Percentiles rank a stretch among this genome's conserved stretches.
Evolutionary conservation across 2,888 invertebrate species (phyloP).

Genomic region (Cheilosia urbana): DNA sequence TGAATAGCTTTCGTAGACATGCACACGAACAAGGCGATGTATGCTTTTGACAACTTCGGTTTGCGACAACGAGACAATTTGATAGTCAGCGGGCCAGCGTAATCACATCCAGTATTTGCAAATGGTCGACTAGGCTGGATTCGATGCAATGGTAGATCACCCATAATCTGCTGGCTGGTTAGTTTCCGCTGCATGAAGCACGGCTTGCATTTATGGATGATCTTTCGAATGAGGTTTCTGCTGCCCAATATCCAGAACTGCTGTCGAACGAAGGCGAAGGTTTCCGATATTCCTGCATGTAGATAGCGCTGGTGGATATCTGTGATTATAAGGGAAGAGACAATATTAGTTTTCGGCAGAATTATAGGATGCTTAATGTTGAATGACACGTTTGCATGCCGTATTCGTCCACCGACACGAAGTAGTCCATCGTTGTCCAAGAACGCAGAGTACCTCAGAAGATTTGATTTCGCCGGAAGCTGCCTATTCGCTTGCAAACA

Average conservation of each 20-base stretch:
- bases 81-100: too few relatives aligned
- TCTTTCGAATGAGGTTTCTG: too few relatives aligned
- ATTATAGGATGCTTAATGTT: conserved; percentile 37
- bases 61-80: conserved; percentile 3
- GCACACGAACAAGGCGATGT: conserved; percentile 76
- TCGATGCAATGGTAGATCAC: too few relatives aligned
- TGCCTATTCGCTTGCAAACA: not conserved
- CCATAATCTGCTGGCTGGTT: too few relatives aligned
- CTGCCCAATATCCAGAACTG: conserved; percentile 23
- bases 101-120: too few relatives aligned
- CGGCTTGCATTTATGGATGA: too few relatives aligned
- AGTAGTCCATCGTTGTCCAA: conserved; percentile 22
- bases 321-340: conserved; percentile 3
- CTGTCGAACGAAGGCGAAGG: conserved; percentile 46
- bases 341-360: not conserved
- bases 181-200: conserved; percentile 35
- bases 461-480: not conserved
- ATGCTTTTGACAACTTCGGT: conserved; percentile 62
- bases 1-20: conserved; percentile 77
- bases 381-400: conserved; percentile 14
- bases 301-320: conserved; percentile 38
- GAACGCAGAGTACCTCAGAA: conserved; percentile 7
- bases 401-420: conserved; percentile 16
- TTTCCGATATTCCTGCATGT: conserved; percentile 37
- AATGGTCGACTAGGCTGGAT: too few relatives aligned